Evolutionary conservation across 2,888 invertebrate genomes (phyloP).

Genomic region (Apodemia hepburni): DNA sequence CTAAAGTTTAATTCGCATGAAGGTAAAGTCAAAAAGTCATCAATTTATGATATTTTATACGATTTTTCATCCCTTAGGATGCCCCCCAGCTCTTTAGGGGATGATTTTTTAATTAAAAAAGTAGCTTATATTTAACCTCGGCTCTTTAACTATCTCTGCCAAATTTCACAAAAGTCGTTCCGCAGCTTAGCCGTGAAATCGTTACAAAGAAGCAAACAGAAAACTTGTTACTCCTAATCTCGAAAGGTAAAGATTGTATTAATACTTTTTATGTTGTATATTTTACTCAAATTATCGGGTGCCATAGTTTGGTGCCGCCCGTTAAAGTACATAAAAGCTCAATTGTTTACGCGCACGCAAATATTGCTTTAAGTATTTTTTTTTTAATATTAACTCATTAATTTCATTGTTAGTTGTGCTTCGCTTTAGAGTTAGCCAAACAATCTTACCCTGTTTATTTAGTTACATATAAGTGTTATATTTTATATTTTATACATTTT

Average conservation of each 20-base stretch:
- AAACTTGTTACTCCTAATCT: neutral
- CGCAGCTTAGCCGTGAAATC: no score
- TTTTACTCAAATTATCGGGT: neutral
- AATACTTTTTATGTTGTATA: no score
- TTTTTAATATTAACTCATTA: neutral
- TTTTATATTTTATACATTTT: slow-evolving; percentile 7
- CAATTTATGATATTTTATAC: no score
- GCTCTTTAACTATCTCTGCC: no score
- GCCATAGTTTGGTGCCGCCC: neutral
- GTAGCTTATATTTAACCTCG: no score
- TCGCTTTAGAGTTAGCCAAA: neutral
- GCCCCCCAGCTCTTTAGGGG: no score
- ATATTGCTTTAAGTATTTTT: neutral
- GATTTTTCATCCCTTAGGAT: no score
- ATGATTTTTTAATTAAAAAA: no score
- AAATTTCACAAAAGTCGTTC: no score
- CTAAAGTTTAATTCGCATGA: no score
- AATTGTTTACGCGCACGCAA: neutral
- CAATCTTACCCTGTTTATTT: slow-evolving; percentile 2
- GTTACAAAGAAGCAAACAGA: neutral
- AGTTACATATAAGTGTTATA: neutral
- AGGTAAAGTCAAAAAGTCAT: no score
- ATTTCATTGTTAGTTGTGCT: slow-evolving; percentile 10
- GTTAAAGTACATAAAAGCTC: neutral
- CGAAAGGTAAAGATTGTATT: no score